Evolutionary conservation across 1,140 invertebrate species (phyloP).

Genomic region (Eurosta solidaginis): DNA sequence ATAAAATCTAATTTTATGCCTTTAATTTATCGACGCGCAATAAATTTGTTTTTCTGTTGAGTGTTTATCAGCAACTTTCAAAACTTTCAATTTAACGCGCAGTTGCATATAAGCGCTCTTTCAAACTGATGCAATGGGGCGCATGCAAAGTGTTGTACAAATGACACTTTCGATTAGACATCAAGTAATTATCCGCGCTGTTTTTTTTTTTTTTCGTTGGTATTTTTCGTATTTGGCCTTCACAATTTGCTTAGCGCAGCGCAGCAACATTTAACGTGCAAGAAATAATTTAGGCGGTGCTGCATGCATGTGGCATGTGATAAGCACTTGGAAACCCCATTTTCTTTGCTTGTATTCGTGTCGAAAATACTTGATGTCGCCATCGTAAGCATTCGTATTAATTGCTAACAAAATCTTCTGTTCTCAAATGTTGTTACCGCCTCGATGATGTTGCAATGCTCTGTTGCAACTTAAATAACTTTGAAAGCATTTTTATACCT

Average conservation of each 20-base stretch:
- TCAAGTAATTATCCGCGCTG: neutral
- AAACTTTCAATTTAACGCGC: conserved; percentile 24
- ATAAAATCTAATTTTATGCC: conserved; percentile 23
- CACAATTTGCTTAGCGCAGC: neutral
- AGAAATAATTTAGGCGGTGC: too few species aligned
- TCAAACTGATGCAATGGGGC: neutral
- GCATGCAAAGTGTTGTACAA: neutral
- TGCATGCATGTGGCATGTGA: neutral
- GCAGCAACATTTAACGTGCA: too few species aligned
- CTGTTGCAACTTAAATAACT: neutral
- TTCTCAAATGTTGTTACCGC: neutral
- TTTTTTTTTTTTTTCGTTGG: neutral
- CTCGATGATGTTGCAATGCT: neutral
- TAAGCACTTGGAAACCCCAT: neutral
- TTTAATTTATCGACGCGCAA: neutral
- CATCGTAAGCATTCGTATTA: neutral
- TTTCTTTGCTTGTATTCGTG: neutral
- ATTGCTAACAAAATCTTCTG: conserved; percentile 24
- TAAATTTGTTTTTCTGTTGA: neutral
- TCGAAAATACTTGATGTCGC: neutral
- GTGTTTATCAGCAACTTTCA: conserved; percentile 9
- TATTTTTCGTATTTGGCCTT: neutral
- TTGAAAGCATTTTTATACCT: neutral
- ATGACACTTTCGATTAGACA: conserved; percentile 27
- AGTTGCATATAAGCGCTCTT: neutral